Base-by-base conservation (phyloP, 1,140 invertebrate species). In the Bathynomus jamesi region DNA sequence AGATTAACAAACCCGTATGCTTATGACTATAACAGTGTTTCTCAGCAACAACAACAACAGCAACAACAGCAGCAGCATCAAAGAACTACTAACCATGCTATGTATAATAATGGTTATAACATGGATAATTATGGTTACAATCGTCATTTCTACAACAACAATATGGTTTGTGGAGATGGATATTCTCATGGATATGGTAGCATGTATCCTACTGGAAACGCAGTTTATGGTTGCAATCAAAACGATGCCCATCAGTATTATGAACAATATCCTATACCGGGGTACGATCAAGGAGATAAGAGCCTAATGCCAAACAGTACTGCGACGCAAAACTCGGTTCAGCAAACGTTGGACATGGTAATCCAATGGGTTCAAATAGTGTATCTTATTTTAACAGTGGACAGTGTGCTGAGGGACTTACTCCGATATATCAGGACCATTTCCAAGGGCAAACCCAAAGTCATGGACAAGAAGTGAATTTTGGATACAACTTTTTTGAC, bases 41-140 rank as follows among this genome's bases (percentile, higher is more conserved):
- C n/a, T n/a, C n/a, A n/a, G n/a, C 8, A 17, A 21, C 62, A 71
- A 32, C 67, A 69, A 32, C 67, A 70, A 46, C 79, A 89, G 89
- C 76, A 88, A 88, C 3, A 81, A 73, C 72, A 88, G 87, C 80
- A 87, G 89, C 2, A 87, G 17, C 75, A 78, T 32, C 66, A 76
- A 25, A 53, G 40, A 53, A 53, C 40, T 11, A 21, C 11, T 53
- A 53, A 5, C 21, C 40, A 53, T 21, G 21, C 21, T 53, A 72
- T 76, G 75, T 75, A 78, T 66, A 72, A 75, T 60, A 69, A 71
- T 32, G 67, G 74, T 8, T 78, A 74, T 21, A 28, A 46, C 5
- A 78, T 74, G 72, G 75, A 78, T 28, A 68, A 67, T 17, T 76
- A 76, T 53, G 70, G 46, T 65, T 77, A 78, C 68, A 75, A 76